These are phyloP conservation scores for Ceratosolen fusciceps DNA, from an alignment of 1,140 invertebrate genomes.

Conservation along the genomic window DNA sequence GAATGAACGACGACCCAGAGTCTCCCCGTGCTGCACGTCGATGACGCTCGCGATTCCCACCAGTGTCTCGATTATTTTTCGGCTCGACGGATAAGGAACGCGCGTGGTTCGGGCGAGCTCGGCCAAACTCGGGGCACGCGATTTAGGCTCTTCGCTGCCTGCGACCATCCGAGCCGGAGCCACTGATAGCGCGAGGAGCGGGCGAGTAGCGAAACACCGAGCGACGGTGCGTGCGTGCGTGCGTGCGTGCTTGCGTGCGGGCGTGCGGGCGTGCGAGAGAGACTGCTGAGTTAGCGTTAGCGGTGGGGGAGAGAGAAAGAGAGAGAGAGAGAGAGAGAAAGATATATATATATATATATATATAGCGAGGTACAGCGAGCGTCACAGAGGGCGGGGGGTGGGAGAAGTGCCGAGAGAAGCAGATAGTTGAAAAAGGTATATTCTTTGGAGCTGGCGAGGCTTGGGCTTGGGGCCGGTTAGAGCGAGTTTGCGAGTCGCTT, in stretches of 20 bases:
- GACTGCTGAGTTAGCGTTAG: not conserved
- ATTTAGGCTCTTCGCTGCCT: not conserved
- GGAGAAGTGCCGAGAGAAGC: not conserved
- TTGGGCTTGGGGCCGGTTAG: slow-evolving; percentile 10
- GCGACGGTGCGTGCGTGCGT: not conserved
- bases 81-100: too few species aligned
- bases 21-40: too few species aligned
- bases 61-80: too few species aligned
- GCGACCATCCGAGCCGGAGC: too few species aligned
- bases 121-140: too few species aligned
- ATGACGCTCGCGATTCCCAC: too few species aligned
- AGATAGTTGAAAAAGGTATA: slow-evolving; percentile 3
- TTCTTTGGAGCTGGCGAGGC: not conserved
- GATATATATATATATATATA: too few species aligned
- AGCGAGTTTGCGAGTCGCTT: not conserved
- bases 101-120: too few species aligned
- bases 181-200: too few species aligned
- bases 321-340: not conserved
- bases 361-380: not conserved
- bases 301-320: not conserved
- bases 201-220: too few species aligned
- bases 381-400: not conserved
- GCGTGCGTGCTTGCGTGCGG: not conserved
- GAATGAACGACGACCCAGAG: not conserved
- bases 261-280: not conserved